Evolutionary conservation across 2,113 vertebrate species (phyloP).

Genomic region (Microcebus jonahi): DNA sequence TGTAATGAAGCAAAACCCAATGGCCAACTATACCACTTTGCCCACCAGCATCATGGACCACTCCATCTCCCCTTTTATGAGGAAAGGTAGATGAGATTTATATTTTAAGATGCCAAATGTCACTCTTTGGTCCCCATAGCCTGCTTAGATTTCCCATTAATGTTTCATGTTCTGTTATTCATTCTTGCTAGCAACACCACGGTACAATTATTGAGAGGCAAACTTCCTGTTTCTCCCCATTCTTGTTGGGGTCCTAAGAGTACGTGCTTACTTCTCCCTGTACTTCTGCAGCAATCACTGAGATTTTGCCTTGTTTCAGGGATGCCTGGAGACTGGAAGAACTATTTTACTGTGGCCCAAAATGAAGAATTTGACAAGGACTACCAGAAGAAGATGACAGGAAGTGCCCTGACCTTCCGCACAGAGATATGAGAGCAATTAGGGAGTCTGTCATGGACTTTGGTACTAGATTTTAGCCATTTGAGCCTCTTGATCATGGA

Average conservation of each 20-base stretch:
- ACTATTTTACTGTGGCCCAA: constrained; percentile 84
- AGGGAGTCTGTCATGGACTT: neutral
- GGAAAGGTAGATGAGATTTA: constrained; percentile 73
- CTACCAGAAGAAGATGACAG: constrained; percentile 79
- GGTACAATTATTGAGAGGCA: neutral
- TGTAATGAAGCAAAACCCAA: constrained; percentile 88
- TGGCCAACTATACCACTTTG: constrained; percentile 83
- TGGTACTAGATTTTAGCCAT: neutral
- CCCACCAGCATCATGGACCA: constrained; percentile 68
- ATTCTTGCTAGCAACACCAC: neutral
- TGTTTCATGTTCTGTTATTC: too few relatives aligned
- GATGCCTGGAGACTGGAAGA: constrained; percentile 84
- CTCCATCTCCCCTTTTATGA: constrained; percentile 80
- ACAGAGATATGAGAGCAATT: constrained; percentile 69
- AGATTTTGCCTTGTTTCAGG: constrained; percentile 66
- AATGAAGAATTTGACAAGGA: constrained; percentile 79
- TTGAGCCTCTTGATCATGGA: neutral
- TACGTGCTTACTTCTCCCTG: neutral
- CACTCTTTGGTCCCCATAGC: neutral
- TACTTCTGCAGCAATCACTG: neutral
- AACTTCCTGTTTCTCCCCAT: neutral
- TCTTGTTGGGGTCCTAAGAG: neutral
- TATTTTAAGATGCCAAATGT: neutral
- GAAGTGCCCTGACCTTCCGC: constrained; percentile 77
- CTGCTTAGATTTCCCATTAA: neutral